Evolutionary conservation across 2,888 invertebrate genomes (phyloP).

Genomic region (Agrotis exclamationis): DNA sequence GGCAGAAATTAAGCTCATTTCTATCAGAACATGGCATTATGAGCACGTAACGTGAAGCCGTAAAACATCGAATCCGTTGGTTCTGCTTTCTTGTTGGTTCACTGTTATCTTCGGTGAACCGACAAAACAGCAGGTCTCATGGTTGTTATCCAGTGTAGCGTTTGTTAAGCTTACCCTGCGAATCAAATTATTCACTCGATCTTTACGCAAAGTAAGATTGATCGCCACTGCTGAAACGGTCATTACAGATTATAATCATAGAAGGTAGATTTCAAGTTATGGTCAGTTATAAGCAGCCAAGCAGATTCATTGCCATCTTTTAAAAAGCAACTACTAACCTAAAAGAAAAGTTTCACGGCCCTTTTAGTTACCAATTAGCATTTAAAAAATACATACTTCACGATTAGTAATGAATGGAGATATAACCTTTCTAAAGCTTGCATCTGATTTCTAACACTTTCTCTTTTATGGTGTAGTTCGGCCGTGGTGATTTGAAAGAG

Average conservation of each 20-base stretch:
- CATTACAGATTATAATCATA: background rate
- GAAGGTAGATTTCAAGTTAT: background rate
- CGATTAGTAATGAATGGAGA: conserved; percentile 4
- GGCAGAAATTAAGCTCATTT: background rate
- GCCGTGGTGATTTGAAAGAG: conserved; percentile 1
- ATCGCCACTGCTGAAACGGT: background rate
- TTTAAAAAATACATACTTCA: conserved; percentile 2
- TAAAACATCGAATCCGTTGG: too few species aligned
- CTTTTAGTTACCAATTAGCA: conserved; percentile 24
- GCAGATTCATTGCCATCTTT: too few species aligned
- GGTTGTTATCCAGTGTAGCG: too few species aligned
- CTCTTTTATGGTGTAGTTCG: conserved; percentile 39
- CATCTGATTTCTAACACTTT: conserved; percentile 51
- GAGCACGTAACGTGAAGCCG: too few species aligned
- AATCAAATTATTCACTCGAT: background rate
- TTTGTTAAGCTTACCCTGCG: too few species aligned
- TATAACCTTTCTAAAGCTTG: conserved; percentile 16
- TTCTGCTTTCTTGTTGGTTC: too few species aligned
- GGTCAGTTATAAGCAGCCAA: background rate
- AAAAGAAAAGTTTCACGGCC: background rate
- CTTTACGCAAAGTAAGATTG: background rate
- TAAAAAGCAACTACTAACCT: background rate
- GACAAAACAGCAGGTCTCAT: too few species aligned
- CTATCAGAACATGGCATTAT: too few species aligned
- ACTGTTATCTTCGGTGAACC: too few species aligned